These are phyloP conservation scores for Progne subis DNA, from an alignment of 2,113 vertebrate species.

Conservation along the genomic window DNA sequence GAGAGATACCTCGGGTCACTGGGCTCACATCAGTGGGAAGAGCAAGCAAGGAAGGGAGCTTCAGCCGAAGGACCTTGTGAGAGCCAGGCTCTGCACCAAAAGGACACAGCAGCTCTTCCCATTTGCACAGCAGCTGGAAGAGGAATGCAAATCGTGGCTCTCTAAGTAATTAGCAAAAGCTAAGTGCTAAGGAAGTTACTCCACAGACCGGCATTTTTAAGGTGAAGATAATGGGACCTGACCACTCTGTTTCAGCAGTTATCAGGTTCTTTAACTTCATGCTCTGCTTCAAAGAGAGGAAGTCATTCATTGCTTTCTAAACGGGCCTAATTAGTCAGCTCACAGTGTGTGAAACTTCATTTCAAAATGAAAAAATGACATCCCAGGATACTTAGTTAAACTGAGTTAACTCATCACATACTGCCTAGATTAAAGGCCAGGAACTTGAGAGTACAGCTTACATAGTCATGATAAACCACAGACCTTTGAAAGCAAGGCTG, in stretches of 20 bases:
- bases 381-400: background rate
- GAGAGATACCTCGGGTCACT: background rate
- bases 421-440: background rate
- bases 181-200: background rate
- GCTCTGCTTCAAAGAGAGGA: background rate
- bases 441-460: background rate
- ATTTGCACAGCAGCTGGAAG: background rate
- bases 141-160: background rate
- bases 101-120: background rate
- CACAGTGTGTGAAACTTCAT: background rate
- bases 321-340: background rate
- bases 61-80: background rate
- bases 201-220: background rate
- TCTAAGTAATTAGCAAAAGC: background rate
- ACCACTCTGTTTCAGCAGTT: background rate
- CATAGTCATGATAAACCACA: background rate
- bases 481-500: background rate
- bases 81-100: accelerated
- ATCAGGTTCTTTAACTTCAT: background rate
- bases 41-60: background rate
- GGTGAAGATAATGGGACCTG: background rate
- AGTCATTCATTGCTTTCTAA: background rate
- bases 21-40: background rate
- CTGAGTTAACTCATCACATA: background rate
- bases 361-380: background rate